phyloP scores from a whole-genome alignment of 2,113 vertebrate genomes.

The Psephotus haematonotus region DNA sequence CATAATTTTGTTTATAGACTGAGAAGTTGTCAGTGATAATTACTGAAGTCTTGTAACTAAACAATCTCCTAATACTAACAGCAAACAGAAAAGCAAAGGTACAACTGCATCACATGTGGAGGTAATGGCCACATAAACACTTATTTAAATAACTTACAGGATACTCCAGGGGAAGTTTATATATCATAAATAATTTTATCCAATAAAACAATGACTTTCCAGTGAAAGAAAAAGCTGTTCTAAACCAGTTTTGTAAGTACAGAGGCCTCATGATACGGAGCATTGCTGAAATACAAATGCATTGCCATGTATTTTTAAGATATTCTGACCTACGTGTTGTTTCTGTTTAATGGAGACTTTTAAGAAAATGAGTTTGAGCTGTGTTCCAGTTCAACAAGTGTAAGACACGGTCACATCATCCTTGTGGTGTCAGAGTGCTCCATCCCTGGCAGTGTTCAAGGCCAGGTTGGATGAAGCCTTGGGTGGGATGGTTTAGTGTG shows the following conservation, averaged over 20 bases:
- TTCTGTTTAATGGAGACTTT: neutral
- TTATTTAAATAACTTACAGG: too few species aligned
- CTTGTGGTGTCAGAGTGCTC: neutral
- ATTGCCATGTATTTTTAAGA: neutral
- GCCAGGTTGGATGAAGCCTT: too few species aligned
- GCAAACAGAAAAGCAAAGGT: neutral
- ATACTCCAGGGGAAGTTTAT: neutral
- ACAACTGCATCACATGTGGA: neutral
- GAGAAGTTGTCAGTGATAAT: neutral
- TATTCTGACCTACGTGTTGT: neutral
- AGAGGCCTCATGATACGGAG: neutral
- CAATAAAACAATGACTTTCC: neutral
- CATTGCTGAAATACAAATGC: neutral
- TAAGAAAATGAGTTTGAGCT: neutral
- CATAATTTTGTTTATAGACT: neutral
- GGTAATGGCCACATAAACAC: neutral
- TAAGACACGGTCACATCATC: fast-evolving
- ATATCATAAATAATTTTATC: neutral
- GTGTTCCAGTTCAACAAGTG: neutral
- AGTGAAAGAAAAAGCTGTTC: neutral
- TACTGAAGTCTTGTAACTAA: neutral
- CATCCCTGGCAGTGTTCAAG: too few species aligned
- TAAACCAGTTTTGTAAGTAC: neutral
- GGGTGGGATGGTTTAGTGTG: too few species aligned
- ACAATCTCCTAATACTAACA: neutral